These are phyloP conservation scores for Rhinolophus sinicus DNA, from an alignment of 2,113 vertebrate species.

Conservation along the genomic window DNA sequence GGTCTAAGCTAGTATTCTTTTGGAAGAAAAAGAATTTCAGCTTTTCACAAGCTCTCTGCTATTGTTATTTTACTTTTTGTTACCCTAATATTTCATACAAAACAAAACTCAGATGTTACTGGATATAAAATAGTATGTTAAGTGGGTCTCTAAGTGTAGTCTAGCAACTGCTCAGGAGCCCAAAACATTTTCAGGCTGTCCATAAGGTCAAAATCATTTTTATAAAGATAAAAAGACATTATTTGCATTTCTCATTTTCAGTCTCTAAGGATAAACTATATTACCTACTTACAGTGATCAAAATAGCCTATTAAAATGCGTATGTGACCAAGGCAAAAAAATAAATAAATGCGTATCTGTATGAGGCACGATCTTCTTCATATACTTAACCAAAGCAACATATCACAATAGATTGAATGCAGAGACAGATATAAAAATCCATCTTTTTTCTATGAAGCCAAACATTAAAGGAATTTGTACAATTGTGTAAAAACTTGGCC, in stretches of 20 bases:
- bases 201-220: conserved; percentile 20
- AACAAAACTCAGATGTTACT: conserved; percentile 30
- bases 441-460: not conserved
- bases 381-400: not conserved
- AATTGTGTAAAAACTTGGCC: not conserved
- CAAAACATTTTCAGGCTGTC: not conserved
- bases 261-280: not conserved
- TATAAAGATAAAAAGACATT: not conserved
- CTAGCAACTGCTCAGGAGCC: not conserved
- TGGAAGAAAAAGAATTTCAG: not conserved
- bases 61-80: conserved; percentile 30
- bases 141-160: conserved; percentile 12
- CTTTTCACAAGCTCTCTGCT: conserved; percentile 35
- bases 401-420: not conserved
- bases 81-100: conserved; percentile 52
- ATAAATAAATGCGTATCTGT: not conserved
- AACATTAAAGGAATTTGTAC: not conserved
- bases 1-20: not conserved
- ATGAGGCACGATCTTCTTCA: not conserved
- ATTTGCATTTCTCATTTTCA: conserved; percentile 1
- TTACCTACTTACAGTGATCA: not conserved
- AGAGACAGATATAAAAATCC: not conserved
- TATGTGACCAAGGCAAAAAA: no score
- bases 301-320: conserved; percentile 26
- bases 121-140: not conserved